These are phyloP conservation scores for Archivesica marissinica DNA, from an alignment of 1,140 invertebrate genomes.

Conservation along the genomic window DNA sequence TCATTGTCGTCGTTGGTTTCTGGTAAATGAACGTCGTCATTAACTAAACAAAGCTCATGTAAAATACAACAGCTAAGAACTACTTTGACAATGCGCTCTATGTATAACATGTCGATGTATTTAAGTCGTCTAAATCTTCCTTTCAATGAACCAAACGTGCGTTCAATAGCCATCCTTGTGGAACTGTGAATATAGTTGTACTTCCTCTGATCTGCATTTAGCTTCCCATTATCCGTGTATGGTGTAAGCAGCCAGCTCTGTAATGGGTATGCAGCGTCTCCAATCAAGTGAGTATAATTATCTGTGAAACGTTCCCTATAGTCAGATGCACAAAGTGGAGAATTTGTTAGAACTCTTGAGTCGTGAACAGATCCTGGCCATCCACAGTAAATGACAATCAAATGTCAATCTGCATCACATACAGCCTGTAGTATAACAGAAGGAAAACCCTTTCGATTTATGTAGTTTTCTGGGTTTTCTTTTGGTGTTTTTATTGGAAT, in stretches of 20 bases:
- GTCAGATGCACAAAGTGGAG: no score
- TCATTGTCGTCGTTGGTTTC: no score
- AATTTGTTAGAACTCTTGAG: constrained; percentile 57
- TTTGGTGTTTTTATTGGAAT: constrained; percentile 17
- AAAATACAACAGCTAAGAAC: constrained; percentile 75
- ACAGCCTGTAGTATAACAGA: constrained; percentile 56
- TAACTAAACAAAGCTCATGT: constrained; percentile 78
- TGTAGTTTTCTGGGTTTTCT: background rate
- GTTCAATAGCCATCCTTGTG: constrained; percentile 15
- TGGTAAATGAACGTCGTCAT: no score
- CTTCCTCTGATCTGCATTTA: constrained; percentile 24
- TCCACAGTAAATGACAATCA: no score
- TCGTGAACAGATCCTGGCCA: constrained; percentile 62
- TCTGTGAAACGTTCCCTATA: no score
- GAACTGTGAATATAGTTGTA: background rate
- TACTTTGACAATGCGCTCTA: constrained; percentile 70
- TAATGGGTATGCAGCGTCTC: no score
- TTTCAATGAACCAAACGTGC: constrained; percentile 28
- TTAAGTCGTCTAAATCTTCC: constrained; percentile 36
- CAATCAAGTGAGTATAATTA: no score
- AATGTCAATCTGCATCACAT: no score
- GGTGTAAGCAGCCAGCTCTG: background rate
- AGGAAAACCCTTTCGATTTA: constrained; percentile 49
- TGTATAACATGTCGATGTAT: constrained; percentile 68
- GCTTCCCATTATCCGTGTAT: constrained; percentile 55